Evolutionary conservation across 1,140 invertebrate species (phyloP).

Genomic region (Popillia japonica): DNA sequence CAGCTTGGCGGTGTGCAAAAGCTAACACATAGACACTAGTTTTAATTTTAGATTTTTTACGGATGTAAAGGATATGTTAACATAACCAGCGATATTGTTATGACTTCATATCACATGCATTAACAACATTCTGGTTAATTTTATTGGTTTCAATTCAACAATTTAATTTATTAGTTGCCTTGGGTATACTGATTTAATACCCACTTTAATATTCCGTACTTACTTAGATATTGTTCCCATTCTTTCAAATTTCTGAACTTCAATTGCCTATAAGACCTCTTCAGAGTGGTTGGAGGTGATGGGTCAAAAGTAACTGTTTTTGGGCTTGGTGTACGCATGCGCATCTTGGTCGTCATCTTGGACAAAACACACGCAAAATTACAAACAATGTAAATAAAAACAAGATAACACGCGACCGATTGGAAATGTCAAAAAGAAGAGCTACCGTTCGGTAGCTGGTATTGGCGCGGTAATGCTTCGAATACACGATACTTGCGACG

Average conservation of each 20-base stretch:
- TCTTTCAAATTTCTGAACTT: conserved; percentile 51
- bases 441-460: not conserved
- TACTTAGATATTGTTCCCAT: conserved; percentile 59
- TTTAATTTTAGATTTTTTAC: conserved; percentile 17
- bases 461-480: conserved; percentile 1
- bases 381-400: conserved; percentile 30
- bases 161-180: no score
- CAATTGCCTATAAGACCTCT: conserved; percentile 45
- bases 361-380: not conserved
- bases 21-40: not conserved
- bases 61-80: not conserved
- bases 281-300: conserved; percentile 53
- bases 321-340: conserved; percentile 58
- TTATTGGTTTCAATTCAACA: no score
- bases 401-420: conserved; percentile 3
- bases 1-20: not conserved
- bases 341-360: conserved; percentile 55
- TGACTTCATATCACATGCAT: not conserved
- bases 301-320: conserved; percentile 60
- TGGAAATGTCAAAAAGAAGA: not conserved
- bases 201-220: conserved; percentile 44
- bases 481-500: not conserved
- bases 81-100: not conserved
- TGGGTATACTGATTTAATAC: no score
- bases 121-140: no score